Conservation (phyloP, 2,888 invertebrate species). For the Podotricha telesiphe region DNA sequence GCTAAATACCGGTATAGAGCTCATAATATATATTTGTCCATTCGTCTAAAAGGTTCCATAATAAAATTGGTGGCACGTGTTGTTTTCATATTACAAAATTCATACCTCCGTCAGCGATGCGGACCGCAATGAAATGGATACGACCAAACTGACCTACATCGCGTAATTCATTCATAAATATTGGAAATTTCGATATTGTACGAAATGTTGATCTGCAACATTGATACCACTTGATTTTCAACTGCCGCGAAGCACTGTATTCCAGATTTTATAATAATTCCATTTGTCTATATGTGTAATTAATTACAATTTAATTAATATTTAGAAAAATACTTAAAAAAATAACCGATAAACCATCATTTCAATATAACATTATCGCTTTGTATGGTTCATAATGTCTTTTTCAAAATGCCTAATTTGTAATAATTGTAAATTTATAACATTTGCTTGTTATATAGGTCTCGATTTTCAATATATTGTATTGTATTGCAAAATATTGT, state of each 20-base stretch:
- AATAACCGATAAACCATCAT: no score
- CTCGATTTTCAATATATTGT: no score
- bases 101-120: slow-evolving; percentile 47
- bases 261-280: slow-evolving; percentile 15
- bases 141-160: slow-evolving; percentile 47
- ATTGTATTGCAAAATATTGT: no score
- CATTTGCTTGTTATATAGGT: no score
- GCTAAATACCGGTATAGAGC: neutral
- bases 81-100: slow-evolving; percentile 48
- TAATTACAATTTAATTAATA: no score
- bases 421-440: no score
- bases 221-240: slow-evolving; percentile 29
- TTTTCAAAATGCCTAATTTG: no score
- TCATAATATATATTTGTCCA: slow-evolving; percentile 24
- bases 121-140: slow-evolving; percentile 47
- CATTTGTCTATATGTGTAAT: no score
- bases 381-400: no score
- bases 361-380: no score
- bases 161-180: slow-evolving; percentile 48
- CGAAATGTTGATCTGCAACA: slow-evolving; percentile 38
- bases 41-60: slow-evolving; percentile 43
- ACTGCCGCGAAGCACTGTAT: slow-evolving; percentile 21
- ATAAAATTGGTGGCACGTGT: slow-evolving; percentile 47
- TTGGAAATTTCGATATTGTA: slow-evolving; percentile 45
- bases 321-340: no score